These are phyloP conservation scores for Parotocinclus haroldoi DNA, from an alignment of 2,797 vertebrate genomes.

Conservation along the genomic window DNA sequence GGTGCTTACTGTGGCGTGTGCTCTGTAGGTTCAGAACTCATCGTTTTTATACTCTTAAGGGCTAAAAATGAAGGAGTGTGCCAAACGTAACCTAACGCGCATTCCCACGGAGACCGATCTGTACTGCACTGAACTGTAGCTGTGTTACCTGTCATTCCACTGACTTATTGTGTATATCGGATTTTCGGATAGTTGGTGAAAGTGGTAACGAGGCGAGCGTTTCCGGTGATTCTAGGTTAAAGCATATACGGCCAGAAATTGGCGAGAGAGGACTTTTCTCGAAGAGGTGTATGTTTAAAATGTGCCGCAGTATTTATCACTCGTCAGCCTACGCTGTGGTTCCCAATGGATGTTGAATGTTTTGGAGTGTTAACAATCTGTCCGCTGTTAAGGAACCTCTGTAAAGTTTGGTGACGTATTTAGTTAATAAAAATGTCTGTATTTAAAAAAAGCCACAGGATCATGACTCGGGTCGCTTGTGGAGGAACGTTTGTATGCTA, in stretches of 20 bases:
- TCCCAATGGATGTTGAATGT: conserved; percentile 46
- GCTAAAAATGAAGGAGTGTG: conserved; percentile 69
- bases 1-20: too few relatives aligned
- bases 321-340: conserved; percentile 60
- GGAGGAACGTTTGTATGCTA: too few relatives aligned
- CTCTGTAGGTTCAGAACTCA: too few relatives aligned
- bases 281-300: conserved; percentile 47
- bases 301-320: conserved; percentile 48
- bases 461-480: too few relatives aligned
- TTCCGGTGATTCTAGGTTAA: neutral
- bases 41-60: conserved; percentile 57
- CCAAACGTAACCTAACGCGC: conserved; percentile 56
- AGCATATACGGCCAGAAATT: neutral
- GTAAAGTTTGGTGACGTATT: conserved; percentile 71
- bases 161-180: conserved; percentile 27
- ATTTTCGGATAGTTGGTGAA: conserved; percentile 15
- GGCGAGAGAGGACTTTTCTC: too few relatives aligned
- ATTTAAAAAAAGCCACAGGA: too few relatives aligned
- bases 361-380: conserved; percentile 45
- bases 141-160: conserved; percentile 44
- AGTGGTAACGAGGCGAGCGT: neutral
- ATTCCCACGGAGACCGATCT: conserved; percentile 70
- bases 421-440: conserved; percentile 80
- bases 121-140: conserved; percentile 62
- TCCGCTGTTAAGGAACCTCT: conserved; percentile 54